phyloP scores from a whole-genome alignment of 1,140 invertebrate genomes.

The Tribolium madens region DNA sequence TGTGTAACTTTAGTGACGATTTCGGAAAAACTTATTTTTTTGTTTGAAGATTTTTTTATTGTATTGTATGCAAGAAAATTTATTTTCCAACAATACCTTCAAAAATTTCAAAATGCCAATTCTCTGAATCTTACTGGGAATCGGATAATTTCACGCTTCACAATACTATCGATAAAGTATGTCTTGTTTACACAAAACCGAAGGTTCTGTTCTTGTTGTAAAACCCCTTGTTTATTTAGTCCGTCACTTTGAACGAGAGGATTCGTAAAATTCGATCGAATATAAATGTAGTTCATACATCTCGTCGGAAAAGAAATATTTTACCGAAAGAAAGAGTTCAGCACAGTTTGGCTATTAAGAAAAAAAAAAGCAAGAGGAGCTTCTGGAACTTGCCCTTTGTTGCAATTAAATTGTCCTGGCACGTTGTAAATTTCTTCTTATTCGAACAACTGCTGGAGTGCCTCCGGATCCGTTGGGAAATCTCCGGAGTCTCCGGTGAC shows the following conservation, averaged over 20 bases:
- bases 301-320: constrained; percentile 10
- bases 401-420: constrained; percentile 51
- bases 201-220: constrained; percentile 20
- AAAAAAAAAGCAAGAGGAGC: neutral
- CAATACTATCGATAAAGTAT: constrained; percentile 24
- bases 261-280: constrained; percentile 39
- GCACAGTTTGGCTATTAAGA: neutral
- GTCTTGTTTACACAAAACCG: constrained; percentile 43
- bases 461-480: constrained; percentile 47
- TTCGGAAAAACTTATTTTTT: no score
- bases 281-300: constrained; percentile 47
- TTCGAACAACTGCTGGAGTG: constrained; percentile 47
- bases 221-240: constrained; percentile 45
- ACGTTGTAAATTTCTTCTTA: constrained; percentile 51
- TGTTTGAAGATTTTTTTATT: no score
- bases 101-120: constrained; percentile 13
- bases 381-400: constrained; percentile 12
- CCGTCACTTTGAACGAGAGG: constrained; percentile 43
- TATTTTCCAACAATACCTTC: constrained; percentile 2
- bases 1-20: no score
- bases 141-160: constrained; percentile 36
- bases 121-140: constrained; percentile 18
- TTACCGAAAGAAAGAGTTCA: constrained; percentile 7
- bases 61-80: constrained; percentile 7
- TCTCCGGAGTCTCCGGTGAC: constrained; percentile 48